Conservation (phyloP, 2,113 vertebrate genomes). For the Daubentonia madagascariensis region DNA sequence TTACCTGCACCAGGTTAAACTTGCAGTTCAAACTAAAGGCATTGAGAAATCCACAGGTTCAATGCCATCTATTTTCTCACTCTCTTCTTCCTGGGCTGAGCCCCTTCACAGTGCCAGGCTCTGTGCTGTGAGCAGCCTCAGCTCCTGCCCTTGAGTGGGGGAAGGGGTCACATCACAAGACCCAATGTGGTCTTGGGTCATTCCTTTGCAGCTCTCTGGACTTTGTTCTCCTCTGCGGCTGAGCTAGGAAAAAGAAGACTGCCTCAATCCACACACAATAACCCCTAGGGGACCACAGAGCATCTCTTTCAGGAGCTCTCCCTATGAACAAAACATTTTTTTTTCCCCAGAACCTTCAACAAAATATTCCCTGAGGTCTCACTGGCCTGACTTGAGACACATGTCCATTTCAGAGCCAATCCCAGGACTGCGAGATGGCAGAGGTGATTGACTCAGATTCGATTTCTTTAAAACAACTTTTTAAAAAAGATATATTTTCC, state of each 20-base stretch:
- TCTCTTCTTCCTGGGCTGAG: not conserved
- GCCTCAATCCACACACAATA: not conserved
- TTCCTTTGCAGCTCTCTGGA: not conserved
- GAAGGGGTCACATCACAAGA: not conserved
- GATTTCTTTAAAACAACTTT: not conserved
- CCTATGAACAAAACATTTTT: not conserved
- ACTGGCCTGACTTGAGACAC: not conserved
- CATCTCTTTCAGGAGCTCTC: not conserved
- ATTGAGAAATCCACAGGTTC: not conserved
- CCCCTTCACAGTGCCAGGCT: not conserved
- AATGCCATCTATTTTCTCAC: not conserved
- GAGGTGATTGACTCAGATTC: not conserved
- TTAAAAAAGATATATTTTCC: not conserved
- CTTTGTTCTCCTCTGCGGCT: not conserved
- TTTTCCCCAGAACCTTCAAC: not conserved
- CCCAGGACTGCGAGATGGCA: not conserved
- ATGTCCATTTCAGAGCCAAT: not conserved
- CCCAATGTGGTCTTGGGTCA: not conserved
- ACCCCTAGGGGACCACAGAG: not conserved
- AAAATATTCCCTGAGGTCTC: not conserved
- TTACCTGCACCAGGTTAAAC: not conserved
- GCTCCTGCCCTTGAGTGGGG: rapidly evolving
- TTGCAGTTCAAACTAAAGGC: not conserved
- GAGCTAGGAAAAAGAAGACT: not conserved
- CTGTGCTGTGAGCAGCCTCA: too few relatives aligned